phyloP scores from a whole-genome alignment of 2,797 vertebrate genomes.

The Garrulus glandarius region DNA sequence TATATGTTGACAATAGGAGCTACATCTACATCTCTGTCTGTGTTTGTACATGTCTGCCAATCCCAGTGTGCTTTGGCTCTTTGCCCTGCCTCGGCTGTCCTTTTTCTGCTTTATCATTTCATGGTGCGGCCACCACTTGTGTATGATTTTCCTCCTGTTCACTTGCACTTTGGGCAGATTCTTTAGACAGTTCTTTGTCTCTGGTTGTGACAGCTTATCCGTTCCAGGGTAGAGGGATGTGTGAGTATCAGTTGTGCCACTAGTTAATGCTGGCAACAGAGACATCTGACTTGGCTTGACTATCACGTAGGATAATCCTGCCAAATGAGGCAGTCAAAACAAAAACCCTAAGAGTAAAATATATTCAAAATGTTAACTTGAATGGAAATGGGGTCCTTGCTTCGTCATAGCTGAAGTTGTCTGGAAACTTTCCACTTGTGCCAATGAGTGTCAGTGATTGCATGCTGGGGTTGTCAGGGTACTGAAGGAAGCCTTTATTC shows the following conservation, averaged over 20 bases:
- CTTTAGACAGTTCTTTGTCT: neutral
- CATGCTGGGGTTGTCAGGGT: neutral
- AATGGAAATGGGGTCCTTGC: neutral
- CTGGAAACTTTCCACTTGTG: neutral
- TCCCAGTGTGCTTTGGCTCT: neutral
- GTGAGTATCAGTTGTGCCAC: neutral
- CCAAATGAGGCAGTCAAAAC: conserved; percentile 4
- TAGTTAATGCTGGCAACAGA: neutral
- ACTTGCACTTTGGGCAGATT: neutral
- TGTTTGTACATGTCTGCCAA: neutral
- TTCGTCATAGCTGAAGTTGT: neutral
- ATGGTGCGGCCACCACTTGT: neutral
- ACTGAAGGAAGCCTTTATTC: neutral
- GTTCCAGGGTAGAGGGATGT: neutral
- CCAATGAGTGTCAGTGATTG: neutral
- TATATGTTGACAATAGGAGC: neutral
- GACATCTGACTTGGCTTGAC: neutral
- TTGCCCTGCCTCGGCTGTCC: neutral
- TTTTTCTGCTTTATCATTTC: neutral
- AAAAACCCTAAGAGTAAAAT: neutral
- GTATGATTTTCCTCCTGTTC: neutral
- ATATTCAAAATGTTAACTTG: neutral
- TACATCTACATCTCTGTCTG: neutral
- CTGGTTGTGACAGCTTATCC: neutral
- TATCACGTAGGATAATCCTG: neutral